These are phyloP conservation scores for Rhimphoctona megacephalus DNA, from an alignment of 2,888 invertebrate species.

Conservation along the genomic window DNA sequence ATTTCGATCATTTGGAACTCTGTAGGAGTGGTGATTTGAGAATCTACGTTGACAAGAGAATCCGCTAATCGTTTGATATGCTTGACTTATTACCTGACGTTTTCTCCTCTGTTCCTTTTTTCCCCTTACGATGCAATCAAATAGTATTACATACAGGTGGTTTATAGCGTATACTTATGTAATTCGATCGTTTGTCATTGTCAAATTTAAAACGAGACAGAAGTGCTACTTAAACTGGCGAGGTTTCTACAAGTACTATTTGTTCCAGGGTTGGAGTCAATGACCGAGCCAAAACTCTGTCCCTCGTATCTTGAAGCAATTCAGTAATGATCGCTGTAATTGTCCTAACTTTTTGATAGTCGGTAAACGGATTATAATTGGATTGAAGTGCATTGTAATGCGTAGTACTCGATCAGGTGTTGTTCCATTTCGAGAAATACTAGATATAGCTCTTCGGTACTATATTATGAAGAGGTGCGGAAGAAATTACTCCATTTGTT, in stretches of 20 bases:
- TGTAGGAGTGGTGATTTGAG: conserved; percentile 79
- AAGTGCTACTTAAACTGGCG: conserved; percentile 30
- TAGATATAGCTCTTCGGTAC: not conserved
- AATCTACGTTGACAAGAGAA: conserved; percentile 83
- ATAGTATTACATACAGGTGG: conserved; percentile 33
- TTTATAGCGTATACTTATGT: conserved; percentile 48
- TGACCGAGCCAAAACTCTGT: conserved; percentile 67
- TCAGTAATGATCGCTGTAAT: conserved; percentile 82
- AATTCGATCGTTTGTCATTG: conserved; percentile 54
- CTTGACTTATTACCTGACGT: conserved; percentile 49
- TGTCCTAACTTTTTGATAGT: conserved; percentile 82
- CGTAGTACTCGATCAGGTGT: conserved; percentile 67
- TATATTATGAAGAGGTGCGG: not conserved
- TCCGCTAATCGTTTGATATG: conserved; percentile 81
- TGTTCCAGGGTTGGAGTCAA: conserved; percentile 12
- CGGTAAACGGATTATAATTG: conserved; percentile 84
- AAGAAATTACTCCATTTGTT: not conserved
- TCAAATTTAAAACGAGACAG: conserved; percentile 40
- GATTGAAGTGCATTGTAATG: conserved; percentile 62
- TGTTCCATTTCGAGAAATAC: conserved; percentile 55
- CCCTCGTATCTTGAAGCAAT: conserved; percentile 78
- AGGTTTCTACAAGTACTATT: conserved; percentile 58
- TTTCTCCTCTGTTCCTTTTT: conserved; percentile 9
- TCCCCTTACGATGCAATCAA: conserved; percentile 34
- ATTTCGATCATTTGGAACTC: conserved; percentile 25